These are phyloP conservation scores for Diplolepis rosae DNA, from an alignment of 2,888 invertebrate species.

Conservation along the genomic window DNA sequence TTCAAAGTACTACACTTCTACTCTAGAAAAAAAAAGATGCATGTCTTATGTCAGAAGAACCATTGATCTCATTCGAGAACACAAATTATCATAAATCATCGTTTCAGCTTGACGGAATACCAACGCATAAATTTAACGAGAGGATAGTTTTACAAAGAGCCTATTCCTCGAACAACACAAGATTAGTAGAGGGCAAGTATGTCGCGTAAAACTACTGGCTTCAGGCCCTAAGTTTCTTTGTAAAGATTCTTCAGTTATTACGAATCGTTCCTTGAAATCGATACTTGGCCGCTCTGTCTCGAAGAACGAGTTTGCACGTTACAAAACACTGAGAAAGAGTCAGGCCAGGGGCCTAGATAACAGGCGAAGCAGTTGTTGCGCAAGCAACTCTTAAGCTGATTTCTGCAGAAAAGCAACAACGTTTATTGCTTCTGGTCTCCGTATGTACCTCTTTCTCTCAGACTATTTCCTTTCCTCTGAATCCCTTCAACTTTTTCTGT, in stretches of 20 bases:
- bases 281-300: slow-evolving; percentile 42
- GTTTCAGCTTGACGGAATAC: not conserved
- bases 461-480: not conserved
- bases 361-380: slow-evolving; percentile 50
- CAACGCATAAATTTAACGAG: not conserved
- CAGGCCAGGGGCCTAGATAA: slow-evolving; percentile 45
- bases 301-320: slow-evolving; percentile 54
- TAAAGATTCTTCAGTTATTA: slow-evolving; percentile 39
- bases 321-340: slow-evolving; percentile 52
- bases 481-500: not conserved
- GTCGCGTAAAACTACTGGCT: slow-evolving; percentile 11
- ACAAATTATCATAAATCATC: slow-evolving; percentile 15
- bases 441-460: slow-evolving; percentile 32
- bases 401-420: slow-evolving; percentile 46
- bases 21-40: not conserved
- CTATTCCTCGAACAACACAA: slow-evolving; percentile 13
- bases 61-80: not conserved
- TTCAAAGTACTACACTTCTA: not conserved
- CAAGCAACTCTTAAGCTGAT: slow-evolving; percentile 52
- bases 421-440: slow-evolving; percentile 44
- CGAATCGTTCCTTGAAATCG: slow-evolving; percentile 45
- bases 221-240: slow-evolving; percentile 12
- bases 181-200: slow-evolving; percentile 29
- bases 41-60: not conserved
- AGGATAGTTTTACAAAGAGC: slow-evolving; percentile 8